Conservation (phyloP, 1,140 invertebrate genomes). For the Halesus radiatus region DNA sequence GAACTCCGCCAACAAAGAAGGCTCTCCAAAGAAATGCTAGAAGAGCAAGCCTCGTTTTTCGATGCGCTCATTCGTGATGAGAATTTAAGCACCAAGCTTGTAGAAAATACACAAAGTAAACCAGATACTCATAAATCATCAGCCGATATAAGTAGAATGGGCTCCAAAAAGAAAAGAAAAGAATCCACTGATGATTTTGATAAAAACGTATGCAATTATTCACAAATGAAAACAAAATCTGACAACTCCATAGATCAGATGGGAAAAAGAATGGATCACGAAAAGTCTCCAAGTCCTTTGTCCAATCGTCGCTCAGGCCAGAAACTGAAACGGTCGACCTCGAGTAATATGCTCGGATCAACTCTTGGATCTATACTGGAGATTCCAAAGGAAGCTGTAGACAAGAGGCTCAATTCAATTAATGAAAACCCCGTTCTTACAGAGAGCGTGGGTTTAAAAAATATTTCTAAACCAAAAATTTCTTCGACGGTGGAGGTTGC, state of each 20-base stretch:
- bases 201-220: slow-evolving; percentile 59
- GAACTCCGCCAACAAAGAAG: slow-evolving; percentile 38
- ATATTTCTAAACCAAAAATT: slow-evolving; percentile 69
- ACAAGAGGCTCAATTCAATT: slow-evolving; percentile 45
- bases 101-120: slow-evolving; percentile 66
- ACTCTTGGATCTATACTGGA: slow-evolving; percentile 67
- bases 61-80: slow-evolving; percentile 69
- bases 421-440: slow-evolving; percentile 48
- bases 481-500: slow-evolving; percentile 68
- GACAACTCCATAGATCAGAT: slow-evolving; percentile 65
- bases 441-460: slow-evolving; percentile 61
- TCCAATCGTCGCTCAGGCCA: slow-evolving; percentile 42
- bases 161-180: slow-evolving; percentile 57
- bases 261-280: slow-evolving; percentile 49
- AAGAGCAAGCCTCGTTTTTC: slow-evolving; percentile 69
- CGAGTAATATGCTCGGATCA: slow-evolving; percentile 62
- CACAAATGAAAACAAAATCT: slow-evolving; percentile 62
- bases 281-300: slow-evolving; percentile 57
- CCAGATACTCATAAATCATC: slow-evolving; percentile 30
- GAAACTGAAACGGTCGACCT: slow-evolving; percentile 67
- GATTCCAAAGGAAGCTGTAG: slow-evolving; percentile 59
- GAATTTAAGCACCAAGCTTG: slow-evolving; percentile 67
- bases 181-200: slow-evolving; percentile 47
- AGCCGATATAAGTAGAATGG: slow-evolving; percentile 43
- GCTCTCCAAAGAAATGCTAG: slow-evolving; percentile 57